Evolutionary conservation across 1,140 invertebrate genomes (phyloP).

Genomic region (Hylaeus volcanicus): DNA sequence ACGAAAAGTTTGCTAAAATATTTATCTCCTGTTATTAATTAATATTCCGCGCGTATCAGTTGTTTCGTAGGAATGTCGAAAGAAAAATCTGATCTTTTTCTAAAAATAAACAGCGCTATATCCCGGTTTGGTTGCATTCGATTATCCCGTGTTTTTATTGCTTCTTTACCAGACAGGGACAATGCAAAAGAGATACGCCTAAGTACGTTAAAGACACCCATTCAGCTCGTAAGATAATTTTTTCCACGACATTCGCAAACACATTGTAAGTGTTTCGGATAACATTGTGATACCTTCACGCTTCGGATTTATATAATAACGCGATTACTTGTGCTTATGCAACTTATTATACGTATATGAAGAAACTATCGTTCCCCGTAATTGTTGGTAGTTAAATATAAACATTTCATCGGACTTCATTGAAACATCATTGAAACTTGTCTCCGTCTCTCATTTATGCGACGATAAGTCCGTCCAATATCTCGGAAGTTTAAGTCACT

Average conservation of each 20-base stretch:
- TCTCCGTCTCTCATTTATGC: not conserved
- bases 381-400: not conserved
- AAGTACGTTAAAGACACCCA: not conserved
- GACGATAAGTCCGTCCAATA: constrained; percentile 19
- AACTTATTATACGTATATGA: constrained; percentile 8
- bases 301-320: not conserved
- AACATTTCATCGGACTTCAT: not conserved
- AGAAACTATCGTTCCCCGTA: not conserved
- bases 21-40: not conserved
- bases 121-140: constrained; percentile 14
- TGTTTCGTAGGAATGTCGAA: not conserved
- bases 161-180: not conserved
- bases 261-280: not conserved
- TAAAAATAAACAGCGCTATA: not conserved
- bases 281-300: not conserved
- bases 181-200: not conserved
- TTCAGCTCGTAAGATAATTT: not conserved
- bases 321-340: not conserved
- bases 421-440: not conserved
- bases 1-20: not conserved
- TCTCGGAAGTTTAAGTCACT: constrained; percentile 36
- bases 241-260: not conserved
- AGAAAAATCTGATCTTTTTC: not conserved
- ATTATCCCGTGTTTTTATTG: not conserved
- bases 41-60: not conserved